A percentile compares a stretch with the other conserved stretches of the same genome.
Evolutionary conservation across 2,797 vertebrate genomes (phyloP).

Genomic region (Arnoldichthys spilopterus): DNA sequence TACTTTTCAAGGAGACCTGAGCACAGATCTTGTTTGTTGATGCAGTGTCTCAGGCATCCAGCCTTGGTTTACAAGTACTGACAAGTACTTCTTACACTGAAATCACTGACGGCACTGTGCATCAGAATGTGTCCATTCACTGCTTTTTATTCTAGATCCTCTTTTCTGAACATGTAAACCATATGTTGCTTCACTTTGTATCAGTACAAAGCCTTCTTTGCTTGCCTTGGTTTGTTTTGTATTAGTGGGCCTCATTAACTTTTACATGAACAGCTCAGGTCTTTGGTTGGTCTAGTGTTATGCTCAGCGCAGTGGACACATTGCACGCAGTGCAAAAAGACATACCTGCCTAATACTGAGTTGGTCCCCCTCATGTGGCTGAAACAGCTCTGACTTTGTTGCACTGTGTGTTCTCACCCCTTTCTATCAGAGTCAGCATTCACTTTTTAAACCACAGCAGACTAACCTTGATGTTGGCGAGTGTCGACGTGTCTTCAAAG

Average conservation of each 20-base stretch:
- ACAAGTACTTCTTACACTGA: not conserved
- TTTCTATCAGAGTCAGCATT: too few relatives aligned
- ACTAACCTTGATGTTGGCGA: too few relatives aligned
- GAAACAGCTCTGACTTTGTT: too few relatives aligned
- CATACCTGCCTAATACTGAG: too few relatives aligned
- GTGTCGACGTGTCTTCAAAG: too few relatives aligned
- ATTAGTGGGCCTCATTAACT: slow-evolving; percentile 53
- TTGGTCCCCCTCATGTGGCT: too few relatives aligned
- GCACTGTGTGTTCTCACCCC: too few relatives aligned
- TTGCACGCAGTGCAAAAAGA: too few relatives aligned
- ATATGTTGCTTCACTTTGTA: too few relatives aligned
- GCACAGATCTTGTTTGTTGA: slow-evolving; percentile 41
- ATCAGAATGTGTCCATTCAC: slow-evolving; percentile 6
- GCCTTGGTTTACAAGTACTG: not conserved
- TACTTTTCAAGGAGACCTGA: slow-evolving; percentile 48
- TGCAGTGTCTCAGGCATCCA: slow-evolving; percentile 23
- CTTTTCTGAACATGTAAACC: slow-evolving; percentile 24
- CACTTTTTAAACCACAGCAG: too few relatives aligned
- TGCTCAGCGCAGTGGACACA: slow-evolving; percentile 44
- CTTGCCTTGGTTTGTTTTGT: slow-evolving; percentile 49
- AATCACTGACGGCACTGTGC: not conserved
- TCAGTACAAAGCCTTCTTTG: slow-evolving; percentile 31
- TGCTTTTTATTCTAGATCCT: slow-evolving; percentile 3
- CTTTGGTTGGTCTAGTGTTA: slow-evolving; percentile 34
- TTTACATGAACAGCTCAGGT: slow-evolving; percentile 42